Evolutionary conservation across 1,140 invertebrate species (phyloP).

Genomic region (Drosophila melanica): DNA sequence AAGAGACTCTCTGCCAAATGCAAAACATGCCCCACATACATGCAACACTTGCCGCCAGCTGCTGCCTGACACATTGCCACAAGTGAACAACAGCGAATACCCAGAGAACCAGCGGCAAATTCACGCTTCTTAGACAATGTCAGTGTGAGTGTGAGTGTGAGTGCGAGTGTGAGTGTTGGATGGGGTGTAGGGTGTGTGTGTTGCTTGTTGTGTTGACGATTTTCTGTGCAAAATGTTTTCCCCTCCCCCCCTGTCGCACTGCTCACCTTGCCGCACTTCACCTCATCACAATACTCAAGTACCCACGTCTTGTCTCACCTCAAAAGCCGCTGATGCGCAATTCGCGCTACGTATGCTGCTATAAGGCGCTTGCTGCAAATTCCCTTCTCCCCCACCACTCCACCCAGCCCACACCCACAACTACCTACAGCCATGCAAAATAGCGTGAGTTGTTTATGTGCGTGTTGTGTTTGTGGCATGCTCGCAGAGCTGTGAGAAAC

Average conservation of each 20-base stretch:
- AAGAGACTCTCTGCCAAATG: constrained; percentile 45
- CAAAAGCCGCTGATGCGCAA: constrained; percentile 48
- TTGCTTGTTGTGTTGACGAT: constrained; percentile 32
- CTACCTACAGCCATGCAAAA: constrained; percentile 6
- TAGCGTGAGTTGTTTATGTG: constrained; percentile 44
- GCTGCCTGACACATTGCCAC: constrained; percentile 40
- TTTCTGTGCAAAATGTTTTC: constrained; percentile 39
- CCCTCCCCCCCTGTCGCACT: constrained; percentile 12
- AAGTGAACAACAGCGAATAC: constrained; percentile 18
- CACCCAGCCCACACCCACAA: not conserved
- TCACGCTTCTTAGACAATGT: constrained; percentile 67
- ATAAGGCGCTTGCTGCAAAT: constrained; percentile 29
- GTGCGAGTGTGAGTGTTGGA: not conserved
- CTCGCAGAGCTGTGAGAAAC: constrained; percentile 60
- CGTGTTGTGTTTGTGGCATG: constrained; percentile 67
- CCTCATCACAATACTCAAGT: constrained; percentile 21
- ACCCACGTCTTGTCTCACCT: constrained; percentile 24
- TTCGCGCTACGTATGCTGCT: constrained; percentile 30
- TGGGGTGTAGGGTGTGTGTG: not conserved
- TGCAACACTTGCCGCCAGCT: constrained; percentile 54
- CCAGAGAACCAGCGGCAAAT: constrained; percentile 57
- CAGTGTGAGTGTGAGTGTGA: not conserved
- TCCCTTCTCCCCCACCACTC: not conserved
- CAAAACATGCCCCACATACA: constrained; percentile 59
- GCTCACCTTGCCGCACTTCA: not conserved